A percentile compares a stretch with the other conserved stretches of the same genome.
These are phyloP conservation scores for Megaceryle torquata DNA, from an alignment of 2,113 vertebrate species.

Conservation along the genomic window DNA sequence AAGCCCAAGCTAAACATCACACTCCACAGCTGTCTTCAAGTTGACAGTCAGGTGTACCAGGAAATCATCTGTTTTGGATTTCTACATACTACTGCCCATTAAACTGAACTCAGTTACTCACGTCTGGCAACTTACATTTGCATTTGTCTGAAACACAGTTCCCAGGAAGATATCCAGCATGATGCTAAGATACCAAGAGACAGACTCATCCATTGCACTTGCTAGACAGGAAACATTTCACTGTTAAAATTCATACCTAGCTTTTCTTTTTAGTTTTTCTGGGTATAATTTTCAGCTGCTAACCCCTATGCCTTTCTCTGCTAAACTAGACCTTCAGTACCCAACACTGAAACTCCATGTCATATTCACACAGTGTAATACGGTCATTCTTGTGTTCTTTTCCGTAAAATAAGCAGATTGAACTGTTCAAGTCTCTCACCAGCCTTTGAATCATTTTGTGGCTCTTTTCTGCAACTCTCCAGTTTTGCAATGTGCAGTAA, in stretches of 20 bases:
- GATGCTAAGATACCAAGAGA: not conserved
- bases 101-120: not conserved
- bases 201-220: not conserved
- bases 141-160: not conserved
- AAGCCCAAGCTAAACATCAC: not conserved
- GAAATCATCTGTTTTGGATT: not conserved
- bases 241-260: not conserved
- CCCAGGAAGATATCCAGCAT: not conserved
- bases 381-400: constrained; percentile 8
- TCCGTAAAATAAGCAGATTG: not conserved
- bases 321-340: not conserved
- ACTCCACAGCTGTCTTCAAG: not conserved
- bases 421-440: constrained; percentile 40
- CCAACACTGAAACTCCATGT: not conserved
- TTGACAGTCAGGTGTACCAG: not conserved
- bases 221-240: not conserved
- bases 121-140: not conserved
- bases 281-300: not conserved
- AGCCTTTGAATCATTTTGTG: not conserved
- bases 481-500: not conserved
- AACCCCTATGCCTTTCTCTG: not conserved
- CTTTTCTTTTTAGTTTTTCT: not conserved
- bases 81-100: not conserved
- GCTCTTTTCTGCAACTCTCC: constrained; percentile 20
- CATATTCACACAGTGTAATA: constrained; percentile 25